Conservation (phyloP, 2,113 vertebrate species). For the Paramormyrops kingsleyae region DNA sequence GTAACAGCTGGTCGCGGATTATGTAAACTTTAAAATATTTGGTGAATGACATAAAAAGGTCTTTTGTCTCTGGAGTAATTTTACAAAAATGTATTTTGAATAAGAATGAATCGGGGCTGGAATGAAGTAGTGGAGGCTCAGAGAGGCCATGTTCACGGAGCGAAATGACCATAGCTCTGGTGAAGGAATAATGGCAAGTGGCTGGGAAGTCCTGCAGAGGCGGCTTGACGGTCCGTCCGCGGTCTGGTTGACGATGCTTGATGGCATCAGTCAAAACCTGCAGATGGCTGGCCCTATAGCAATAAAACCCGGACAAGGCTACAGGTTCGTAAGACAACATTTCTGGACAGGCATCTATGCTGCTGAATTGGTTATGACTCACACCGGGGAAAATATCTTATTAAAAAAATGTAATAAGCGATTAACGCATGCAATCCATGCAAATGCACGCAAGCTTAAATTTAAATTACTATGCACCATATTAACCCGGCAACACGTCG, state of each 20-base stretch:
- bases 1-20: not conserved
- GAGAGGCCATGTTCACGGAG: not conserved
- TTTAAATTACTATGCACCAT: not conserved
- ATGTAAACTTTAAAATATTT: not conserved
- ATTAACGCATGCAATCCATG: conserved; percentile 1
- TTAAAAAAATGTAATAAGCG: not conserved
- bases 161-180: not conserved
- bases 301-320: not conserved
- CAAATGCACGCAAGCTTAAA: not conserved
- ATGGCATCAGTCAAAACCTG: not conserved
- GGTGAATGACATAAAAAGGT: not conserved
- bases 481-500: not conserved
- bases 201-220: not conserved
- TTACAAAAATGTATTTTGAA: not conserved
- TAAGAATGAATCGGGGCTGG: not conserved
- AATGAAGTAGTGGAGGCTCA: not conserved
- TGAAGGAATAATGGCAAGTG: not conserved
- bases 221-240: not conserved
- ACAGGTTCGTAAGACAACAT: not conserved
- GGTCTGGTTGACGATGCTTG: not conserved
- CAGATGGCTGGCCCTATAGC: not conserved
- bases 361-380: not conserved
- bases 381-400: not conserved
- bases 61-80: not conserved
- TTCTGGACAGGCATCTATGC: not conserved